Conservation (phyloP, 2,888 invertebrate species). For the Hirudinaria manillensis region DNA sequence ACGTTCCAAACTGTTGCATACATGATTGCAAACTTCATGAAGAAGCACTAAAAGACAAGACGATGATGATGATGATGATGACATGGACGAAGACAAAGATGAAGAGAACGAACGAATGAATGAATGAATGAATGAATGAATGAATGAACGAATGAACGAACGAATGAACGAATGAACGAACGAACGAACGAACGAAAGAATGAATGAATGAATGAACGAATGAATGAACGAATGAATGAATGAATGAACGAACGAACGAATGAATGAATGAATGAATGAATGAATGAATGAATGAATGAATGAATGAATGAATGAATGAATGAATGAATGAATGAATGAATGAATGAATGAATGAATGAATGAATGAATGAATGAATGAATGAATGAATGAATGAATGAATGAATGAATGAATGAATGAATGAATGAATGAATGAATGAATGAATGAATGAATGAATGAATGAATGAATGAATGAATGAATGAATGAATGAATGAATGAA, state of each 20-base stretch:
- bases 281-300: slow-evolving; percentile 15
- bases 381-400: slow-evolving; percentile 16
- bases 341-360: slow-evolving; percentile 13
- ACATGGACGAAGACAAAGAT: too few relatives aligned
- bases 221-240: too few relatives aligned
- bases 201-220: too few relatives aligned
- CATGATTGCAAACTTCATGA: too few relatives aligned
- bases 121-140: too few relatives aligned
- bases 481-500: slow-evolving; percentile 15
- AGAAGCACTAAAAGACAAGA: too few relatives aligned
- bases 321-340: slow-evolving; percentile 16
- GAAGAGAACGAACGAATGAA: background rate
- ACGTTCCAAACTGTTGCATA: too few relatives aligned
- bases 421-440: slow-evolving; percentile 16
- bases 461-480: slow-evolving; percentile 15
- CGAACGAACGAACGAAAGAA: too few relatives aligned
- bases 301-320: slow-evolving; percentile 14
- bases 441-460: slow-evolving; percentile 15
- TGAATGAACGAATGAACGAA: too few relatives aligned
- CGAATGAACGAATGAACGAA: too few relatives aligned
- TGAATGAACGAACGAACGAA: too few relatives aligned
- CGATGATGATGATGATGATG: too few relatives aligned
- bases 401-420: slow-evolving; percentile 13
- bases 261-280: slow-evolving; percentile 13
- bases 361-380: slow-evolving; percentile 16